phyloP scores from a whole-genome alignment of 2,888 invertebrate species.

The Buathra laborator region DNA sequence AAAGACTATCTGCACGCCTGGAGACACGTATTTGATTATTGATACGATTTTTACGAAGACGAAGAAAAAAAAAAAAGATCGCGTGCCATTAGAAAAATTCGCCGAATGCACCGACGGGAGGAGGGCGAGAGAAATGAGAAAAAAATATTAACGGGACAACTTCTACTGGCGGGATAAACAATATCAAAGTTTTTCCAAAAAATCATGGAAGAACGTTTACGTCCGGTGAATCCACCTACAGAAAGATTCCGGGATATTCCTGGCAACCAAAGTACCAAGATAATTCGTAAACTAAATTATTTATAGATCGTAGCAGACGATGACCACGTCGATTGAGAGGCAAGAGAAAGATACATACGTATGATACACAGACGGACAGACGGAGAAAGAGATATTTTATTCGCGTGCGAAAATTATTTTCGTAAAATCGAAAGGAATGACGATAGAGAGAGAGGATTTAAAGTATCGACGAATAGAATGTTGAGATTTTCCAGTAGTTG shows the following conservation, averaged over 20 bases:
- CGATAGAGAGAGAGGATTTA: constrained; percentile 31
- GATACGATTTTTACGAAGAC: constrained; percentile 3
- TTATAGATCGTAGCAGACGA: constrained; percentile 65
- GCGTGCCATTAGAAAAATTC: neutral
- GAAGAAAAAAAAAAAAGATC: neutral
- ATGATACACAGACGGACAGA: neutral
- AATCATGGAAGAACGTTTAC: constrained; percentile 4
- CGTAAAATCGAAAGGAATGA: constrained; percentile 59
- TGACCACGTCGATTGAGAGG: constrained; percentile 60
- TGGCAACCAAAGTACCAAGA: constrained; percentile 56
- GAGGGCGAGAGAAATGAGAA: neutral
- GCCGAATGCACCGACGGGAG: neutral
- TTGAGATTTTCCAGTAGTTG: constrained; percentile 25
- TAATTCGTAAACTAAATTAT: constrained; percentile 66
- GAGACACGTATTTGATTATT: constrained; percentile 81
- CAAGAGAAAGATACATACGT: constrained; percentile 22
- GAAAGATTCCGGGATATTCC: constrained; percentile 62
- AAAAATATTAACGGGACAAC: neutral
- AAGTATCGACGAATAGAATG: constrained; percentile 51
- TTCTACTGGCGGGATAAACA: constrained; percentile 9
- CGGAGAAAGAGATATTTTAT: neutral
- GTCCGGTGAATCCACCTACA: constrained; percentile 40
- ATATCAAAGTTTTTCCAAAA: neutral
- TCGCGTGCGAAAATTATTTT: constrained; percentile 52
- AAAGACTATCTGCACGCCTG: constrained; percentile 83